Evolutionary conservation across 2,113 vertebrate genomes (phyloP), one percentile per base, ranked within the genome.

Genomic region (Phalacrocorax carbo): DNA sequence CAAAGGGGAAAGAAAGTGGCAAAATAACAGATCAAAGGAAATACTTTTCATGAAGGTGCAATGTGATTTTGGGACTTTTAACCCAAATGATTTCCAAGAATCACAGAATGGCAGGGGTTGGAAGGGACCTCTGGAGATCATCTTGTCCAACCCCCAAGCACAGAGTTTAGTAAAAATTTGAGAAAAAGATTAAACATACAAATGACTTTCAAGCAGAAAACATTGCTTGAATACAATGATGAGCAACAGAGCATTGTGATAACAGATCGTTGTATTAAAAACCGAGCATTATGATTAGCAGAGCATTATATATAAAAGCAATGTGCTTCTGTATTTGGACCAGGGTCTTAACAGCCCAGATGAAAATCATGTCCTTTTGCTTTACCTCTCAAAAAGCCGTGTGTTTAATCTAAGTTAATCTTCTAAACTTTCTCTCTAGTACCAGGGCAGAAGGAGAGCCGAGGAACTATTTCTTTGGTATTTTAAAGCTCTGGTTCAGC

Each of bases 361-460:
- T 89, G 52, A 85, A 87, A 94, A 93, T 79, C 8, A 0, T 61
- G 48, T 94, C 52, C 65, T 93, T 86, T 64, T 78, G 44, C 61
- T 89, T 91, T 82, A 42, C 44, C 58, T 93, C 75, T 96, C 54
- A 48, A 46, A 91, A 82, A 76, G 11, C 44, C 58, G 22, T 16
- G 18, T 69, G 40, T 79, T 97, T 90, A 86, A 80, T 77, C 93
- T 80, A 48, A 65, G 15, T 38, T 93, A 76, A 91, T 91, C 66
- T 90, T 94, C 79, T 90, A 88, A 94, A 62, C 58, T 80, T 69
- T 80, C 51, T 84, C 36, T 65, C 57, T 49, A 48, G 49, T 36
- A 29, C 68, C 82, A 81, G 5, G 8, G 73, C 42, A 61, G 17
- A 87, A 93, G 52, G 62, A 88, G 66, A 90, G 78, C 82, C 77